Evolutionary conservation across 2,888 invertebrate genomes (phyloP), one percentile per base, ranked within the genome.

Genomic region (Drosophila silvestris): DNA sequence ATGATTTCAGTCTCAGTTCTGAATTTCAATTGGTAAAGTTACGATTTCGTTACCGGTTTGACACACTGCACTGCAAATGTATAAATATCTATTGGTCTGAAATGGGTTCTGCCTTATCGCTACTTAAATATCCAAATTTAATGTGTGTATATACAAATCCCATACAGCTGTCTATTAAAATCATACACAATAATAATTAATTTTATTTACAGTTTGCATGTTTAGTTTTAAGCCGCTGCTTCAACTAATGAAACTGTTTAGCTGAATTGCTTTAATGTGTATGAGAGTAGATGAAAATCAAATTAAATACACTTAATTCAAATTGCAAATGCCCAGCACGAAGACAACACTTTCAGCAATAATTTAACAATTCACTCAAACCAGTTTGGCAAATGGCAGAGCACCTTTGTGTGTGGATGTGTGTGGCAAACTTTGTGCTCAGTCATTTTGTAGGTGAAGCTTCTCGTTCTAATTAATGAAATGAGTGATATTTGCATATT

Each of bases 391-490:
- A 69, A 70, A 47, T 41, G 33, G 3, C 37, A 33, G 7, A 41
- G 54, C 35, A 59, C 26, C 41, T 50, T 28, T 41, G 26, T 37
- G 12, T 51, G 26, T 37, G 5, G 32, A 12, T 47, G 22, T 53
- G 9, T 50, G 26, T 56, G 9, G 37, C 14, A 70, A 57, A 60
- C 44, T 67, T 86, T 69, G 53, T 54, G 67, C 60, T 56, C 54
- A 69, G 66, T 68, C 89, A 82, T 68, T 75, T 66, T 37, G 50
- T 58, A 56, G 77, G 51, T 59, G 69, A 62, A 73, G 65, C 56
- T 64, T 56, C 56, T 68, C 60, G 52, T 70, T 89, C 79, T 84
- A 87, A 84, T 87, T 89, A 76, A 74, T 76, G 84, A 65, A 89
- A 89, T 87, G 82, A 82, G 67, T 71, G 64, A 70, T 69, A 74